phyloP scores from a whole-genome alignment of 2,888 invertebrate genomes.

The Invenusta paracnida region DNA sequence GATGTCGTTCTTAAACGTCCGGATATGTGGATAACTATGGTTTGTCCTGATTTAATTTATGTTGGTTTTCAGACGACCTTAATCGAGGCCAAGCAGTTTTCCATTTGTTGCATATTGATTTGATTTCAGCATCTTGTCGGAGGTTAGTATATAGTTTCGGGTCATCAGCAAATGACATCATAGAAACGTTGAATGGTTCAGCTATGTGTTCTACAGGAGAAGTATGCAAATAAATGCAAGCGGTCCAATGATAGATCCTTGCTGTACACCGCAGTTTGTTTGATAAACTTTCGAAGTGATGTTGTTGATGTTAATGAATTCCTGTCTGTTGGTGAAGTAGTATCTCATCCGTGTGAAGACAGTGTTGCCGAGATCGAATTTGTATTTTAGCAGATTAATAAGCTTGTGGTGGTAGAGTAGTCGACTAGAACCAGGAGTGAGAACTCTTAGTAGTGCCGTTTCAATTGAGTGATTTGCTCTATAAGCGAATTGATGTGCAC shows the following conservation, averaged over 20 bases:
- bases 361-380: too few species aligned
- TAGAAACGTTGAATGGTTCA: background rate
- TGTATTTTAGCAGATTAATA: too few species aligned
- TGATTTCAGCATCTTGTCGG: background rate
- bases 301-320: background rate
- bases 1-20: background rate
- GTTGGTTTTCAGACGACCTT: too few species aligned
- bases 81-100: background rate
- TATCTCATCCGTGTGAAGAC: background rate
- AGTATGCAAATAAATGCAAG: background rate
- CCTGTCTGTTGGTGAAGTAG: background rate
- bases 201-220: background rate
- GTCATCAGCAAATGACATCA: background rate
- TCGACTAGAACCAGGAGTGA: slow-evolving; percentile 21
- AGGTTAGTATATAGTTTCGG: background rate
- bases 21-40: slow-evolving; percentile 12
- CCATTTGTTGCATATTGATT: background rate
- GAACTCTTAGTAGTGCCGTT: background rate
- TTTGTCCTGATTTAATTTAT: too few species aligned
- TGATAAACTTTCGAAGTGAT: background rate
- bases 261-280: too few species aligned
- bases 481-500: background rate
- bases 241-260: background rate
- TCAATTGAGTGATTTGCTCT: background rate
- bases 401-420: too few species aligned